A percentile compares a stretch with the other conserved stretches of the same genome.
Evolutionary conservation across 2,113 vertebrate species (phyloP).

Genomic region (Cephalopterus ornatus): DNA sequence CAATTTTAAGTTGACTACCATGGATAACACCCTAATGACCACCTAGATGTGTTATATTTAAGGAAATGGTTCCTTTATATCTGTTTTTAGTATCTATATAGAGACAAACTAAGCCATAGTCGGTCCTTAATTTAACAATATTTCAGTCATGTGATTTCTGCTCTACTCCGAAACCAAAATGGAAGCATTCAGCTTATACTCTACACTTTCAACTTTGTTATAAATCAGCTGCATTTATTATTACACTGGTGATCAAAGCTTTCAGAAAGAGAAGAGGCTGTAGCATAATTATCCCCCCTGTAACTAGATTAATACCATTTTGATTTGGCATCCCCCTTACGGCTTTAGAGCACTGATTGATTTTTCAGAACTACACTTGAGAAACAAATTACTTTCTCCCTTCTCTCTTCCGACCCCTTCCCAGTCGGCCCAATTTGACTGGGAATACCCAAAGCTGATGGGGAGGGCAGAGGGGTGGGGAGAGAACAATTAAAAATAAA

Average conservation of each 20-base stretch:
- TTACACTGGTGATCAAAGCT: neutral
- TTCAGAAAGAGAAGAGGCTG: neutral
- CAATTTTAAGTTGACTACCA: neutral
- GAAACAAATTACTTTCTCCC: neutral
- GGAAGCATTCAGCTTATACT: neutral
- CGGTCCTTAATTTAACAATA: neutral
- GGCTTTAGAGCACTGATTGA: neutral
- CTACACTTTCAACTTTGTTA: neutral
- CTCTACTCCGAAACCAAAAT: neutral
- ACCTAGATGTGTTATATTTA: neutral
- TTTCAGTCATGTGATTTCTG: neutral
- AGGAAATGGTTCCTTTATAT: neutral
- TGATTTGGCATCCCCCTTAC: neutral
- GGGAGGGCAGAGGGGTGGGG: neutral
- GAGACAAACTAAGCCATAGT: neutral
- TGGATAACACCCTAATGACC: neutral
- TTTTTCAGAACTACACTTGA: neutral
- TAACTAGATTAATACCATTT: neutral
- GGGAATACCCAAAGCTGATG: neutral
- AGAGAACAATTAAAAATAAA: neutral
- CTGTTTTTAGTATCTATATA: neutral
- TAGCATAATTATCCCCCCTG: neutral
- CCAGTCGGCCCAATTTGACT: neutral
- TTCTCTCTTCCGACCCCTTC: neutral
- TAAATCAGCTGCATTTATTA: neutral